These are phyloP conservation scores for Drymonia ruficornis DNA, from an alignment of 2,888 invertebrate genomes.

Conservation along the genomic window DNA sequence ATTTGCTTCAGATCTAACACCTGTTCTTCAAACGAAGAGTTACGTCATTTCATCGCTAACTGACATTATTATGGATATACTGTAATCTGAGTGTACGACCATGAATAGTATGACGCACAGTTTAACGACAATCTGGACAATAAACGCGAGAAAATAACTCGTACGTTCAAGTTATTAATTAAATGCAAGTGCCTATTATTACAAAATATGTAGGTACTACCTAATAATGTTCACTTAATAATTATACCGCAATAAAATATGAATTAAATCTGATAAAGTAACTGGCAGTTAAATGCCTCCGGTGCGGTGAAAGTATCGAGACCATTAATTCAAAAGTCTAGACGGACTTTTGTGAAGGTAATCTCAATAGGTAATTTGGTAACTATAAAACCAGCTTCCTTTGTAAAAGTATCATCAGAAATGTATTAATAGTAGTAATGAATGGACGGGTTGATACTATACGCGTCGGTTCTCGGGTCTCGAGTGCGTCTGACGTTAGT, in stretches of 20 bases:
- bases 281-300: not conserved
- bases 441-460: conserved; percentile 23
- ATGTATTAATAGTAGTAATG: conserved; percentile 13
- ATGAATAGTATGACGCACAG: conserved; percentile 39
- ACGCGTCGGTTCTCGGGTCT: conserved; percentile 16
- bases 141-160: not conserved
- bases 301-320: conserved; percentile 4
- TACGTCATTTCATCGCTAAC: not conserved
- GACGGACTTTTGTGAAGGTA: not conserved
- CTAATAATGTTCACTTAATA: not conserved
- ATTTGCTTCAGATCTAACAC: not conserved
- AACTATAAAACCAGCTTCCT: not conserved
- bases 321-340: not conserved
- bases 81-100: conserved; percentile 29
- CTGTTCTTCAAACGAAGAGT: not conserved
- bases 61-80: conserved; percentile 1
- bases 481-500: conserved; percentile 64
- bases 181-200: not conserved
- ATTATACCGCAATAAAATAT: conserved; percentile 1
- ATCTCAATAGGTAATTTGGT: not conserved
- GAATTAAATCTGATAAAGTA: not conserved
- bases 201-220: not conserved
- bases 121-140: not conserved
- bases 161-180: not conserved
- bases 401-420: not conserved